Evolutionary conservation across 2,113 vertebrate genomes (phyloP).

Genomic region (Tetrao urogallus): DNA sequence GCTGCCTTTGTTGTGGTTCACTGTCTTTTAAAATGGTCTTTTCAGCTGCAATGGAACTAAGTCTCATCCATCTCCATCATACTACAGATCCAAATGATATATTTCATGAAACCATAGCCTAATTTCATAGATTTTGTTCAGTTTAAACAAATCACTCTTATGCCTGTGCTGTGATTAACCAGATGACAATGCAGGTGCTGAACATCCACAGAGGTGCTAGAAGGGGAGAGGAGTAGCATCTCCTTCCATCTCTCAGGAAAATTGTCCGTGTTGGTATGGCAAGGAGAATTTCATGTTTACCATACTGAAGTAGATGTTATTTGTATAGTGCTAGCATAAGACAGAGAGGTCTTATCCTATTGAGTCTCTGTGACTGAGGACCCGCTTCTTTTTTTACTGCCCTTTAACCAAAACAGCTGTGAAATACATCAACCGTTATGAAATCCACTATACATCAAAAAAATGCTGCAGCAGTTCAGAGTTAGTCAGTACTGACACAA

Average conservation of each 20-base stretch:
- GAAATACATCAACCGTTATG: not conserved
- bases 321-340: not conserved
- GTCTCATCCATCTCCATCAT: not conserved
- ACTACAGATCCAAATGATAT: not conserved
- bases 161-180: not conserved
- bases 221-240: not conserved
- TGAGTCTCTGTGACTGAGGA: not conserved
- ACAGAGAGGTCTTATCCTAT: constrained; percentile 13
- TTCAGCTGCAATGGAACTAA: constrained; percentile 9
- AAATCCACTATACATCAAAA: not conserved
- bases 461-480: constrained; percentile 6
- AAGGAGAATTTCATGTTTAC: not conserved
- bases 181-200: not conserved
- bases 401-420: constrained; percentile 31
- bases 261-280: accelerated
- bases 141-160: no score
- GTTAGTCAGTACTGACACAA: constrained; percentile 67
- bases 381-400: constrained; percentile 8
- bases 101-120: not conserved
- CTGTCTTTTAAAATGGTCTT: constrained; percentile 3
- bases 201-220: not conserved
- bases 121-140: no score
- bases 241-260: not conserved
- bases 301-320: not conserved
- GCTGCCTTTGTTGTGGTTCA: constrained; percentile 14